Evolutionary conservation across 2,113 vertebrate genomes (phyloP), one percentile per base, ranked within the genome.

Genomic region (Acrocephalus kingi): DNA sequence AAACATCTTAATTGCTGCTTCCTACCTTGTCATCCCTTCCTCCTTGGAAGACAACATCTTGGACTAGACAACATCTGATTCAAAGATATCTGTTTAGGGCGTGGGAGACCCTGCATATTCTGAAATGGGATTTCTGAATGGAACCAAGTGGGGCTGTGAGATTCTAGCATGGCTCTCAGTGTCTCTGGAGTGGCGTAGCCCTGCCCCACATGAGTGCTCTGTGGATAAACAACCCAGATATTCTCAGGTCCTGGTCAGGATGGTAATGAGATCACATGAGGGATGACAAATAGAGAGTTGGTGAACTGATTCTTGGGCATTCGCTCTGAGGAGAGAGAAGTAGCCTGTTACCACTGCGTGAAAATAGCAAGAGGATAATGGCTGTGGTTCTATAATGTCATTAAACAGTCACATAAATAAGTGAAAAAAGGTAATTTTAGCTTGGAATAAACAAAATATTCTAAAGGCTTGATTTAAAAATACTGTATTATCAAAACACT

Each of bases 191-290:
- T 3, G 6, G 13, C 19, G 24, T 3, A 7, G 20, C 5, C 11
- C 8, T 39, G 11, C 0, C 17, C 14, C 27, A 8, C 7, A 4
- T 3, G 24, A 74, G 27, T n/a, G 7, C 22, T 74, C 2, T 27
- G 13, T 22, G 28, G 15, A 58, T 3, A 71, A 78, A 81, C 4
- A 52, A 20, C 10, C 4, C 5, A 31, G 74, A 30, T 71, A 69
- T 45, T 73, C 22, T 19, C 73, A 74, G 13, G 9, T 66, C 13
- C 30, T 87, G 19, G 4, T 84, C 79, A 66, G 24, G 6, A 8
- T 18, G 33, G 6, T 31, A 45, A 31, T 31, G 19, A 78, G 9
- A 22, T 55, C 28, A 48, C 33, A 13, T 2, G 20, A 55, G 24
- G 25, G 8, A 37, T 51, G 13, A 49, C 10, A 71, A 73, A 76